A percentile compares a stretch with the other conserved stretches of the same genome.
Evolutionary conservation across 1,140 invertebrate species (phyloP).

Genomic region (Macrocentrus cingulum): DNA sequence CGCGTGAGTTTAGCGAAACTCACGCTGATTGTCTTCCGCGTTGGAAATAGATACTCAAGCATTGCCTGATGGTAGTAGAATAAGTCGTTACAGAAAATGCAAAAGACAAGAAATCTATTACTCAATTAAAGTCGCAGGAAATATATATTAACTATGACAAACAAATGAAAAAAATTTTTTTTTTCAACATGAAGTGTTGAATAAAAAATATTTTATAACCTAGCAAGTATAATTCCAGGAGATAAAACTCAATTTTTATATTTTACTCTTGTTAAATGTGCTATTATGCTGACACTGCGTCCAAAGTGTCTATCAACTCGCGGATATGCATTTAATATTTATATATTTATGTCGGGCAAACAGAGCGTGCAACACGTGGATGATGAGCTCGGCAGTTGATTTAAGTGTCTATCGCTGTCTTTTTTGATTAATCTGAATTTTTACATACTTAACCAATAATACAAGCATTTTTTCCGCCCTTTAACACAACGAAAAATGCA

Average conservation of each 20-base stretch:
- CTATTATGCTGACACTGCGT: background rate
- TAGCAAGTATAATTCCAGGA: background rate
- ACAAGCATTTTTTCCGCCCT: no score
- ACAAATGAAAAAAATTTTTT: no score
- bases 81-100: no score
- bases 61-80: background rate
- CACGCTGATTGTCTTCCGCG: background rate
- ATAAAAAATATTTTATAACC: background rate
- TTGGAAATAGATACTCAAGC: background rate
- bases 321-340: background rate
- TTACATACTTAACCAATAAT: no score
- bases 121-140: no score
- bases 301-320: background rate
- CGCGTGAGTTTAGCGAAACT: constrained; percentile 1
- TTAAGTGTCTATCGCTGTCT: background rate
- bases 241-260: background rate
- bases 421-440: constrained; percentile 36
- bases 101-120: no score
- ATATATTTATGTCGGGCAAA: background rate
- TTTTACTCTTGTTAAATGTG: no score
- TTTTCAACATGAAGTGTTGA: background rate
- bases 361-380: constrained; percentile 1
- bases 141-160: no score
- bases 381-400: background rate
- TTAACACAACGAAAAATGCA: no score